A percentile compares a stretch with the other conserved stretches of the same genome.
These are phyloP conservation scores for Gallinago undulata DNA, from an alignment of 2,113 vertebrate species.

Conservation along the genomic window DNA sequence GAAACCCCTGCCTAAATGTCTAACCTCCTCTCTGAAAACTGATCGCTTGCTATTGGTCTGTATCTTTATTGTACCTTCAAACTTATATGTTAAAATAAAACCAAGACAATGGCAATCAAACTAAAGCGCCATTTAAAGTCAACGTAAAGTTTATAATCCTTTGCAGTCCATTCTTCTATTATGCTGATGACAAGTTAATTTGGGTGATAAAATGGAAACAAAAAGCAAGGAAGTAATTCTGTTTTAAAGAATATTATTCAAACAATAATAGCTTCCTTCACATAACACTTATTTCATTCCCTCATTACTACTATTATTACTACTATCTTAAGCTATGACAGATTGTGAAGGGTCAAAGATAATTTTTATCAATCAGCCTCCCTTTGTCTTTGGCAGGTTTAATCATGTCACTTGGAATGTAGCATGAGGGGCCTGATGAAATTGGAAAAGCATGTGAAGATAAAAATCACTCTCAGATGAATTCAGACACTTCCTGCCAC, in stretches of 20 bases:
- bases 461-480: constrained; percentile 87
- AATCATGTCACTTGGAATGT: constrained; percentile 82
- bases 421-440: constrained; percentile 80
- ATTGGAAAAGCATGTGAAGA: constrained; percentile 92
- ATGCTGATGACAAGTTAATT: constrained; percentile 68
- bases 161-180: constrained; percentile 46
- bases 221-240: constrained; percentile 64
- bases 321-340: constrained; percentile 75
- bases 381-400: constrained; percentile 78
- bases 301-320: constrained; percentile 71
- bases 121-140: constrained; percentile 48
- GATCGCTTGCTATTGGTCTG: constrained; percentile 35
- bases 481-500: constrained; percentile 94
- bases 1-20: constrained; percentile 25
- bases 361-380: constrained; percentile 76
- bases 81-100: constrained; percentile 15
- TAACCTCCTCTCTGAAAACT: constrained; percentile 22
- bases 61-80: constrained; percentile 36
- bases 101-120: constrained; percentile 36
- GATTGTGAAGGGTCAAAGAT: constrained; percentile 79
- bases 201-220: constrained; percentile 64
- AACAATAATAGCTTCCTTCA: constrained; percentile 46
- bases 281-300: constrained; percentile 52
- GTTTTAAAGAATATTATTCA: constrained; percentile 65
- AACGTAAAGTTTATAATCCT: constrained; percentile 49